Base-by-base conservation (phyloP, 2,888 invertebrate species). In the Ommatoiulus sabulosus region DNA sequence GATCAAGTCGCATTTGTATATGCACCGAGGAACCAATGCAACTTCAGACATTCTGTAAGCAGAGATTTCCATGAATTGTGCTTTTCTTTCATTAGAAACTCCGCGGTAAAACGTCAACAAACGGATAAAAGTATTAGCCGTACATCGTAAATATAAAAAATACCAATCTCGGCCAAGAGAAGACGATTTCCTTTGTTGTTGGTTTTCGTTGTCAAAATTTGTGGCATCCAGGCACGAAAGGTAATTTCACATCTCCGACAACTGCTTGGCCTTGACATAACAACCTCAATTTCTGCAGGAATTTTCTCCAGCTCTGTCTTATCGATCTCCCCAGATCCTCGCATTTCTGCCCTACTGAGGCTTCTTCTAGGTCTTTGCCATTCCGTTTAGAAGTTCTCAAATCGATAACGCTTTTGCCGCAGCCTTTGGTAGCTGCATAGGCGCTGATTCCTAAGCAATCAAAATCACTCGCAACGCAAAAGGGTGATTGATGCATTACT, bases 311-410 rank as follows among this genome's bases (percentile, higher is more conserved):
- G 46, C 44, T 43, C 46, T 48, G 86, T 46, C 46, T 46, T 86
- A 86, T 86, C 86, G 86, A 86, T 86, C 48, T 80, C 80, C 35
- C 35, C 12, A 35, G 35, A 80, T 80, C 80, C 80, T 3, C 17
- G 86, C 86, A n/a, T 8, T 86, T 86, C 20, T 86, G 86, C 20
- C 86, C 86, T 86, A 86, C 86, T 86, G 48, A 86, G 86, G 86
- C 86, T 44, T 48, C 44, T 86, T 44, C 86, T 86, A 48, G 86
- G 86, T 86, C 86, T 86, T 46, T 86, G 86, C 48, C 86, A 86
- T 46, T 44, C 35, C 80, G 80, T 80, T 80, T 80, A 80, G 80
- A 20, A 35, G 6, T 80, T 80, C 35, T 35, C 80, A 80, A 80
- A 80, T 80, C 80, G 80, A 80, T 80, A 80, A 80, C 35, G 72